Evolutionary conservation across 2,113 vertebrate genomes (phyloP).

Genomic region (Phainopepla nitens): DNA sequence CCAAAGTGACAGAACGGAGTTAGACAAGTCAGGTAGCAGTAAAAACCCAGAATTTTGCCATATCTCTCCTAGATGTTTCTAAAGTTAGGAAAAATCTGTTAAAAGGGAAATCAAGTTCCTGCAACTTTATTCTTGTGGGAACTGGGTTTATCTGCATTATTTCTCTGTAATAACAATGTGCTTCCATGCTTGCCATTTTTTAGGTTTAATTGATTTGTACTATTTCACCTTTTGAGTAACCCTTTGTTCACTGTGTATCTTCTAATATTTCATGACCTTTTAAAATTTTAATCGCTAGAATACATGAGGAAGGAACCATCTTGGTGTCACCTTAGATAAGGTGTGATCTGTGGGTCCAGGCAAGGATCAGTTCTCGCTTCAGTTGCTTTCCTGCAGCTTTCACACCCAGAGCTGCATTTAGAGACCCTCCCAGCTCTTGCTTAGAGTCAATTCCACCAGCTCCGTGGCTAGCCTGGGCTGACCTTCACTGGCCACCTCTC

Average conservation of each 20-base stretch:
- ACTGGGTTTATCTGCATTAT: background rate
- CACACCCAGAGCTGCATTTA: background rate
- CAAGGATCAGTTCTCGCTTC: background rate
- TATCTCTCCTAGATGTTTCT: background rate
- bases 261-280: background rate
- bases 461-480: background rate
- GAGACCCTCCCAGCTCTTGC: background rate
- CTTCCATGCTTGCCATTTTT: background rate
- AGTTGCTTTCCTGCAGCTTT: background rate
- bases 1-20: slow-evolving; percentile 46
- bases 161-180: background rate
- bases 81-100: background rate
- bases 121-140: background rate
- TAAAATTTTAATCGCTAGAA: background rate
- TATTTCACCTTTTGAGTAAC: background rate
- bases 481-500: accelerated
- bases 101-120: background rate
- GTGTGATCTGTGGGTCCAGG: background rate
- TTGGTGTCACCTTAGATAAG: background rate
- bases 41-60: background rate
- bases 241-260: background rate
- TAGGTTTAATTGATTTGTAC: background rate
- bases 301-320: background rate
- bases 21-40: slow-evolving; percentile 39
- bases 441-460: background rate